phyloP scores from a whole-genome alignment of 2,113 vertebrate species.

The Sceloporus tristichus region DNA sequence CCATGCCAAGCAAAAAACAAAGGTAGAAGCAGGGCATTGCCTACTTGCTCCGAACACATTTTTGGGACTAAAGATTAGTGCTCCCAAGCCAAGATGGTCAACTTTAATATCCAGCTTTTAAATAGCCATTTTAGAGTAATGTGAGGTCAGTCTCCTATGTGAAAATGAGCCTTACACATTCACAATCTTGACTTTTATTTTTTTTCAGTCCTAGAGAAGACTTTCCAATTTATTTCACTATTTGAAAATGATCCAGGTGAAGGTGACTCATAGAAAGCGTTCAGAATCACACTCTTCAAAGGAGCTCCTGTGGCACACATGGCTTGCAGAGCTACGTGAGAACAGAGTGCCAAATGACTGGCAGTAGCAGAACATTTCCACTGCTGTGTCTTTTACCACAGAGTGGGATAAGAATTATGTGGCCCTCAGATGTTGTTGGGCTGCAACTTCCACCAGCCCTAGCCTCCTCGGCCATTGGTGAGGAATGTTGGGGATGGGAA shows the following conservation, averaged over 20 bases:
- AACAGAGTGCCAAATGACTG: neutral
- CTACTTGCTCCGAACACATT: neutral
- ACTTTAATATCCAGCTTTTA: neutral
- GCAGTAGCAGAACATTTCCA: neutral
- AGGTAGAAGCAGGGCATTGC: neutral
- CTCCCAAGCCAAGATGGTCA: neutral
- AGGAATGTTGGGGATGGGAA: no score
- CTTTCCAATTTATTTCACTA: neutral
- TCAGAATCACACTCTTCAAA: neutral
- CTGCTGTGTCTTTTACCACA: neutral
- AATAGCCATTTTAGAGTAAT: neutral
- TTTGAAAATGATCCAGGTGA: neutral
- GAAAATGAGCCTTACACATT: neutral
- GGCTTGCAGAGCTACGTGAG: neutral
- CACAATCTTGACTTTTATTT: no score
- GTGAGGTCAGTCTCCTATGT: neutral
- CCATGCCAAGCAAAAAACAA: neutral
- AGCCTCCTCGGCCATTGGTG: no score
- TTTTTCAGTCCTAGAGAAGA: neutral
- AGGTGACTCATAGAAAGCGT: neutral
- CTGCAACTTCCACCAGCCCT: no score
- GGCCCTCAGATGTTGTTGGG: no score
- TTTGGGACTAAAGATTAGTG: neutral
- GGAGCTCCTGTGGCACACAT: no score
- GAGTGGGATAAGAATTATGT: neutral